Conservation (phyloP, 2,113 vertebrate genomes). For the Pao palembangensis region DNA sequence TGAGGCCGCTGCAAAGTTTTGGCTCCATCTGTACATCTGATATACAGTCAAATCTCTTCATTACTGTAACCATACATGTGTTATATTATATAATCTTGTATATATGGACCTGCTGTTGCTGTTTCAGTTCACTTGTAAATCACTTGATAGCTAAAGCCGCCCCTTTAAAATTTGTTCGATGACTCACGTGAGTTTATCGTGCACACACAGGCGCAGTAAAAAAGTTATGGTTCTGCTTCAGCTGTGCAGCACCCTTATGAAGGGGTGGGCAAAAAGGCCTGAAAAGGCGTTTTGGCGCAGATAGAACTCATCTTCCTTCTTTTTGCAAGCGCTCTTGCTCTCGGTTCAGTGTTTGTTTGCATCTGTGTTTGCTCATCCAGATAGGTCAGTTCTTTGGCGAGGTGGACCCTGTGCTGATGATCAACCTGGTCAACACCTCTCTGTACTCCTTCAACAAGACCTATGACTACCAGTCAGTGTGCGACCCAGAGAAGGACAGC, state of each 20-base stretch:
- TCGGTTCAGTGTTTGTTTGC: slow-evolving; percentile 8
- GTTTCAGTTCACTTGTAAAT: too few species aligned
- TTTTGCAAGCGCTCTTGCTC: background rate
- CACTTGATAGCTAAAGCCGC: background rate
- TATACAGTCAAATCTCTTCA: background rate
- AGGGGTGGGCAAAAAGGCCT: too few species aligned
- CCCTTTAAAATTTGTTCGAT: background rate
- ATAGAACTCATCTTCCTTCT: too few species aligned
- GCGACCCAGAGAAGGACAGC: slow-evolving; percentile 87
- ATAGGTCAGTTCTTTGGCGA: slow-evolving; percentile 92
- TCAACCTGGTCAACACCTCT: slow-evolving; percentile 87
- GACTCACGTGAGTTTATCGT: too few species aligned
- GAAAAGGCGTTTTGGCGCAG: too few species aligned
- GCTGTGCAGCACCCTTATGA: too few species aligned
- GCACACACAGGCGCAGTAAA: too few species aligned
- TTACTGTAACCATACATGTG: background rate
- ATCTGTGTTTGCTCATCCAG: slow-evolving; percentile 41
- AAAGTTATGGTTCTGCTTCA: too few species aligned
- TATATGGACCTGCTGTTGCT: too few species aligned
- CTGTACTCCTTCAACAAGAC: slow-evolving; percentile 95
- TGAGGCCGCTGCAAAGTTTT: slow-evolving; percentile 1
- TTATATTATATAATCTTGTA: too few species aligned
- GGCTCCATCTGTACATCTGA: too few species aligned
- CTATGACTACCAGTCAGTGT: slow-evolving; percentile 95
- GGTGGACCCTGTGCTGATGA: slow-evolving; percentile 92